Base-by-base conservation (phyloP, 2,113 vertebrate species). In the Amphilophus citrinellus region DNA sequence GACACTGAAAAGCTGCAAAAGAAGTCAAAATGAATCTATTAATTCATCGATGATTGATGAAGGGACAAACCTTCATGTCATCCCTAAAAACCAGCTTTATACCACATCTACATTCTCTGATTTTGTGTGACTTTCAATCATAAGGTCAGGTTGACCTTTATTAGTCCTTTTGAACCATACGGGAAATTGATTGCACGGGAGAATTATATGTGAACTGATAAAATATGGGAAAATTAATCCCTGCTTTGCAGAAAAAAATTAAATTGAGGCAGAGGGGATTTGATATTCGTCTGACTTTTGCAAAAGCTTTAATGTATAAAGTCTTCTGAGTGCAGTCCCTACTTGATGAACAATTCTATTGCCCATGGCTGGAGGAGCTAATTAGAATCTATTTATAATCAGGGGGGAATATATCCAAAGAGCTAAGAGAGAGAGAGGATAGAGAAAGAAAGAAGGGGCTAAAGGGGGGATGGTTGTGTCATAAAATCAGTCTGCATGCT, bases 331-430 rank as follows among this genome's bases (percentile, higher is more conserved):
- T 79, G 61, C 62, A 83, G 89, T 86, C 84, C 84, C 87, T 86
- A 79, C 88, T 93, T 92, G 82, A 94, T 93, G 85, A 94, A 91
- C 88, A 92, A 91, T 92, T 93, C 66, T 89, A 91, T 90, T 91
- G 94, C 93, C 89, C 89, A 87, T 91, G 92, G 91, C 92, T 92
- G 90, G 80, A 91, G 89, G 87, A 92, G 90, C 91, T 95, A 95
- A 95, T 95, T 95, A 92, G 82, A 95, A 94, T 91, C 92, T 95
- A 95, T 95, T 95, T 94, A 95, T 95, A 95, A 92, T 93, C 87
- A 92, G 58, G 84, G 60, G 90, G 90, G 92, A 92, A 91, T 91
- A 87, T 93, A 93, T 92, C 93, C 89, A 92, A 92, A 84, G 86
- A 87, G 88, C 75, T 76, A 80, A 42, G 11, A 77, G 83, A 77